Evolutionary conservation across 2,888 invertebrate genomes (phyloP).

Genomic region (Cheilosia impressa): DNA sequence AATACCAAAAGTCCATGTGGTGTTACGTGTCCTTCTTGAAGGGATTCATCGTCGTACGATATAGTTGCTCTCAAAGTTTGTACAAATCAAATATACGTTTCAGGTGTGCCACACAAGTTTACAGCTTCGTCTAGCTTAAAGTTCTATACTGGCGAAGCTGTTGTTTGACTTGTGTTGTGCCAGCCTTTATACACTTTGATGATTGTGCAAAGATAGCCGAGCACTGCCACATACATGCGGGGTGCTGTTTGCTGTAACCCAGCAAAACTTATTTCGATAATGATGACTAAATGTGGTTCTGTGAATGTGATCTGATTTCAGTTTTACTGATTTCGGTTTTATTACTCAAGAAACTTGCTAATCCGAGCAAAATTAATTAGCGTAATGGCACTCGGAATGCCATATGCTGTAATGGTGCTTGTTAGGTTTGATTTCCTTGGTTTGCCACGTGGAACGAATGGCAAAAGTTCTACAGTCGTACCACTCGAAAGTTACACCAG

Average conservation of each 20-base stretch:
- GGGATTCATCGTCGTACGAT: background rate
- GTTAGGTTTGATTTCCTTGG: background rate
- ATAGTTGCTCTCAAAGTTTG: slow-evolving; percentile 26
- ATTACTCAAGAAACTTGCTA: slow-evolving; percentile 7
- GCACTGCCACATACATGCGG: background rate
- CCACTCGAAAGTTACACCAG: background rate
- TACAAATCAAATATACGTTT: slow-evolving; percentile 23
- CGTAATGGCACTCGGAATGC: slow-evolving; percentile 33
- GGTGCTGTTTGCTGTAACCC: background rate
- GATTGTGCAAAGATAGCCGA: slow-evolving; percentile 23
- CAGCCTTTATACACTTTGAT: slow-evolving; percentile 15
- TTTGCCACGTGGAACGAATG: background rate
- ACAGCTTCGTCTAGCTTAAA: background rate
- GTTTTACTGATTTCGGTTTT: slow-evolving; percentile 36
- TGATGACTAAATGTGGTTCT: slow-evolving; percentile 52
- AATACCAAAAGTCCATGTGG: slow-evolving; percentile 18
- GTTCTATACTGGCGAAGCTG: slow-evolving; percentile 15
- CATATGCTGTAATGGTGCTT: slow-evolving; percentile 2
- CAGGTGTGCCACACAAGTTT: background rate
- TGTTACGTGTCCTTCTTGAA: slow-evolving; percentile 31
- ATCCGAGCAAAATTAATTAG: slow-evolving; percentile 44
- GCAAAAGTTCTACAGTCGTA: background rate
- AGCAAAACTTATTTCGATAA: slow-evolving; percentile 33
- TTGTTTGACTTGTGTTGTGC: slow-evolving; percentile 20
- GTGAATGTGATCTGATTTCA: slow-evolving; percentile 38